phyloP scores from a whole-genome alignment of 2,888 invertebrate species.

The Apamea anceps region DNA sequence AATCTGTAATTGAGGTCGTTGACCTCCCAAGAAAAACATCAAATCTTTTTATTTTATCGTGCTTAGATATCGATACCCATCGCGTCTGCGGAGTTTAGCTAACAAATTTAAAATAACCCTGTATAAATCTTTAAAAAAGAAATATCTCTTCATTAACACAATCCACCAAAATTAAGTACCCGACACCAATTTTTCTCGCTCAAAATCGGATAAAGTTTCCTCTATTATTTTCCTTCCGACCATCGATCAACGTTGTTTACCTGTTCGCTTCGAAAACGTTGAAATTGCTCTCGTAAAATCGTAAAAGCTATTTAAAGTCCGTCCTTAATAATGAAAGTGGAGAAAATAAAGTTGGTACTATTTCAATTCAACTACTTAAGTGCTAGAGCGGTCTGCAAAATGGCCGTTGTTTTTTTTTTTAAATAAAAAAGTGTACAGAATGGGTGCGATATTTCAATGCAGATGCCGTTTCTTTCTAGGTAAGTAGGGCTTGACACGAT shows the following conservation, averaged over 20 bases:
- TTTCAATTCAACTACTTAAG: slow-evolving; percentile 65
- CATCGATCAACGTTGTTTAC: slow-evolving; percentile 57
- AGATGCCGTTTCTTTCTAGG: slow-evolving; percentile 34
- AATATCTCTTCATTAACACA: not conserved
- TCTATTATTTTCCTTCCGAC: slow-evolving; percentile 25
- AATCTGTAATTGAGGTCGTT: not conserved
- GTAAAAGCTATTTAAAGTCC: slow-evolving; percentile 37
- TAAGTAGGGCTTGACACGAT: slow-evolving; percentile 42
- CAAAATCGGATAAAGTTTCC: slow-evolving; percentile 21
- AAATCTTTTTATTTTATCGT: too few species aligned
- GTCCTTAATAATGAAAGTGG: slow-evolving; percentile 36
- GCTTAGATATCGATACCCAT: too few species aligned
- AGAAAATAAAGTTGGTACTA: slow-evolving; percentile 54
- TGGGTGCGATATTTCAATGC: slow-evolving; percentile 52
- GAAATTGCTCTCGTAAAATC: slow-evolving; percentile 41
- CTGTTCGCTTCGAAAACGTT: slow-evolving; percentile 45
- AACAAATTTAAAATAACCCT: not conserved
- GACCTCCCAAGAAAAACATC: too few species aligned
- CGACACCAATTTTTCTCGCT: not conserved
- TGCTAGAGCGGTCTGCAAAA: slow-evolving; percentile 55
- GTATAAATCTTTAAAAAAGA: not conserved
- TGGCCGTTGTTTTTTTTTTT: slow-evolving; percentile 32
- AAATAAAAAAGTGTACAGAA: slow-evolving; percentile 48
- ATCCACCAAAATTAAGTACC: slow-evolving; percentile 24
- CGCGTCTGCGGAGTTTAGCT: not conserved